phyloP scores from a whole-genome alignment of 2,888 invertebrate genomes.

The Chromoteleia sp. region DNA sequence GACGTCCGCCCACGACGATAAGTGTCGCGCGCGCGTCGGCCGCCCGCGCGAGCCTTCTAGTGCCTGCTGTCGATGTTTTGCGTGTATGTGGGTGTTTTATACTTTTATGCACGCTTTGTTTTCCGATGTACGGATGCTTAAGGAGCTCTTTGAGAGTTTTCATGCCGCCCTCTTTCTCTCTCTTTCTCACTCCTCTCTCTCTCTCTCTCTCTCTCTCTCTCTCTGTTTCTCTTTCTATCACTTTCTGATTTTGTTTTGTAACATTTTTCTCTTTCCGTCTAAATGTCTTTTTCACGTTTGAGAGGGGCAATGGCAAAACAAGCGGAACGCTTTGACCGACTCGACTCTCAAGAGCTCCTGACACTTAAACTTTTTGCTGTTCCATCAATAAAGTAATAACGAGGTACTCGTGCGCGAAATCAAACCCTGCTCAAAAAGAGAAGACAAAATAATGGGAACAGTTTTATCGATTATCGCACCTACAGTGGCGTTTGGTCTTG shows the following conservation, averaged over 20 bases:
- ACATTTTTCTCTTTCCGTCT: neutral
- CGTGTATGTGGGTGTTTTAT: too few relatives aligned
- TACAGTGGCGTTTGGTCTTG: neutral
- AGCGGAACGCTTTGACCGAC: conserved; percentile 19
- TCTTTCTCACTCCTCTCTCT: too few relatives aligned
- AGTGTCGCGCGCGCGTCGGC: neutral
- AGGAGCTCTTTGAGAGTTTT: conserved; percentile 4
- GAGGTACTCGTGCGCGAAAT: conserved; percentile 40
- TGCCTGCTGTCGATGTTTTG: neutral
- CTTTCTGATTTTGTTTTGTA: neutral
- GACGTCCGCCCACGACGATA: neutral
- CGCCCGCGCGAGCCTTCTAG: neutral
- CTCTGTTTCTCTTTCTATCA: neutral
- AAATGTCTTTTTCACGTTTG: neutral
- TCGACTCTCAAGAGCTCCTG: conserved; percentile 31
- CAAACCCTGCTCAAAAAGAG: neutral
- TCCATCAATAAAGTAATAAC: conserved; percentile 48
- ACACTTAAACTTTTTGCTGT: conserved; percentile 41
- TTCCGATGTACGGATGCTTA: neutral
- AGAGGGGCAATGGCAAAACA: conserved; percentile 13
- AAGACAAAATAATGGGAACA: neutral
- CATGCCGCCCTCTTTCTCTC: neutral
- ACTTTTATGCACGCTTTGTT: conserved; percentile 7
- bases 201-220: conserved; percentile 1
- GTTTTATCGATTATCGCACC: conserved; percentile 18